Evolutionary conservation across 2,797 vertebrate species (phyloP), one percentile per base, ranked within the genome.

Genomic region (Phoebastria nigripes): DNA sequence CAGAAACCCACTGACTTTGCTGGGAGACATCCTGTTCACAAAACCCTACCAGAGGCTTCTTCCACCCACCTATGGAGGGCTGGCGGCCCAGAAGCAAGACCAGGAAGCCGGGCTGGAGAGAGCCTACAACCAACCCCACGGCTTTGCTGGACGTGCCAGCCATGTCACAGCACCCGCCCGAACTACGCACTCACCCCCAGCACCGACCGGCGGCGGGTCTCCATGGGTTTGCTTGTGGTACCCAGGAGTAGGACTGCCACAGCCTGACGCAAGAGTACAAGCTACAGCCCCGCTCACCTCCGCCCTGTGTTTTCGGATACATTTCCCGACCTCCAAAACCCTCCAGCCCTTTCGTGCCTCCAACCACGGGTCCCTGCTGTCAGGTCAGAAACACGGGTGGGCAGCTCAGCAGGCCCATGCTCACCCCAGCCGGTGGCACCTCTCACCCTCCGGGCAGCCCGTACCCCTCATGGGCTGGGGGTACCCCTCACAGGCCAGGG

Each of bases 151-250:
- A 20, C 2, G 0, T 2, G 20, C 52, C 80, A 35, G 25, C 52
- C 46, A 3, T 1, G 5, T 25, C 49, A 25, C 28, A 22, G 25
- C 1, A 0, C 35, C 44, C 2, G 0, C 37, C 33, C 3, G 0
- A 66, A n/a, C 29, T 6, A 33, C 12, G 1, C 0, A 0, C 49
- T 41, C 1, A 0, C 3, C 41, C 16, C 37, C 59, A 20, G 31
- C n/a, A n/a, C 26, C 0, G 1, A 18, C 21, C 0, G 2, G 25
- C 1, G 0, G 12, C 1, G 2, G 5, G 39, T 39, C 12, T 37
- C 28, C 1, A 0, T 3, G 11, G 22, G 25, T 37, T 29, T 16
- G 42, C 16, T 0, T 19, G 17, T 3, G 20, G 28, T 6, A 37
- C 19, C 20, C 2, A 0, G 15, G 49, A 52, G 62, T 0, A 21